Base-by-base conservation (phyloP, 2,888 invertebrate species). In the Trissolcus japonicus region DNA sequence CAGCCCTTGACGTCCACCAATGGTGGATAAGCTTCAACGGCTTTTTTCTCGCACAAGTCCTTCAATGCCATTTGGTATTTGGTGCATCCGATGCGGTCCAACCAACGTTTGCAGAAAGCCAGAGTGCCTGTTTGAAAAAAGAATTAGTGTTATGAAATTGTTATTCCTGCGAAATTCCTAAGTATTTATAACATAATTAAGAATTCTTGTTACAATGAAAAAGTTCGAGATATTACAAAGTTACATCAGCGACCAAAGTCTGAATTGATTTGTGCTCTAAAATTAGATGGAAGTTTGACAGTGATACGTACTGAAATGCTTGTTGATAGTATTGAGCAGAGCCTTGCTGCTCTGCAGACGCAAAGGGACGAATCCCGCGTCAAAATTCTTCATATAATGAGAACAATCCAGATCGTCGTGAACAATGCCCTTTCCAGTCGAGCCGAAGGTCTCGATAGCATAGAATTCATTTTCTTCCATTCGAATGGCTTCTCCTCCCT, bases 391-490 rank as follows among this genome's bases (percentile, higher is more conserved):
- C 99, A 99, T 99, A 89, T 99, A 99, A 90, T 99, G 99, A 14
- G 98, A 99, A 84, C 97, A 96, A 87, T 99, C 99, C 96, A 98
- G 97, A 87, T 99, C 99, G 87, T 99, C 99, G 87, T 99, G 98
- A 1, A 99, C 99, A 75, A 95, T 91, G 0, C 96, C 96, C 62
- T 94, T 93, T 1, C 99, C 99, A 0, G 99, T 99, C 6, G 98
- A 98, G 50, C 99, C 99, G 88, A 99, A 99, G 0, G 99, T 99
- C 91, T 99, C 99, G 83, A 99, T 99, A 0, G 99, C 99, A 90
- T 98, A 99, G 90, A 98, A 97, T 90, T 99, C 99, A 87, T 98
- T 97, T 89, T 99, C 99, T 90, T 99, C 99, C 99, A 99, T 99
- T 76, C 96, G 94, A 0, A 96, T 97, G 0, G 96, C 95, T 89